A percentile compares a stretch with the other conserved stretches of the same genome.
Evolutionary conservation across 2,888 invertebrate genomes (phyloP).

Genomic region (Busseola fusca): DNA sequence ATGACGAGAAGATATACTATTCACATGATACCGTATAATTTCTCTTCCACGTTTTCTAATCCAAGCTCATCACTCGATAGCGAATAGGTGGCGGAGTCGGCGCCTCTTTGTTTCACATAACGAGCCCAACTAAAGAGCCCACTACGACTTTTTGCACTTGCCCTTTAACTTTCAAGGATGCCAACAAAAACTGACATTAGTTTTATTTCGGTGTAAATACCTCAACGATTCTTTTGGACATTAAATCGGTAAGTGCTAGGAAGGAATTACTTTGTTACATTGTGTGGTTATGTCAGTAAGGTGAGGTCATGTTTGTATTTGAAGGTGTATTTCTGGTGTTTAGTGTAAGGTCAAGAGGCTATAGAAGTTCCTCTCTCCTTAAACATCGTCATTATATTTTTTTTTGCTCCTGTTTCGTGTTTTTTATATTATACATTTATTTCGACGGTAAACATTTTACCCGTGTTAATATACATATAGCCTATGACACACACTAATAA

Average conservation of each 20-base stretch:
- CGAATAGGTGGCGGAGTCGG: constrained; percentile 73
- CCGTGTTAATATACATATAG: too few species aligned
- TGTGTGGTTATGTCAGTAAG: background rate
- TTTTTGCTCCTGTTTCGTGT: too few species aligned
- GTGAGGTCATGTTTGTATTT: background rate
- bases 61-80: constrained; percentile 65
- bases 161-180: constrained; percentile 53
- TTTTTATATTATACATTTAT: too few species aligned
- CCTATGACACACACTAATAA: too few species aligned
- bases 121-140: constrained; percentile 79
- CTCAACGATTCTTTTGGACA: constrained; percentile 26
- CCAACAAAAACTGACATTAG: constrained; percentile 64
- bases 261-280: constrained; percentile 11
- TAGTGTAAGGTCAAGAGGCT: background rate
- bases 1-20: too few species aligned
- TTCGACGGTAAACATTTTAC: too few species aligned
- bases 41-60: constrained; percentile 37
- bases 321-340: background rate
- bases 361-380: too few species aligned
- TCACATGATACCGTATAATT: background rate
- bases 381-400: too few species aligned
- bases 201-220: constrained; percentile 49
- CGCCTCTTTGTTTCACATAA: constrained; percentile 79
- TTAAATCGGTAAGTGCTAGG: constrained; percentile 18
- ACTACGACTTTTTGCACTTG: constrained; percentile 78